Evolutionary conservation across 2,888 invertebrate genomes (phyloP), one percentile per base, ranked within the genome.

Genomic region (Dynastes hyllus): DNA sequence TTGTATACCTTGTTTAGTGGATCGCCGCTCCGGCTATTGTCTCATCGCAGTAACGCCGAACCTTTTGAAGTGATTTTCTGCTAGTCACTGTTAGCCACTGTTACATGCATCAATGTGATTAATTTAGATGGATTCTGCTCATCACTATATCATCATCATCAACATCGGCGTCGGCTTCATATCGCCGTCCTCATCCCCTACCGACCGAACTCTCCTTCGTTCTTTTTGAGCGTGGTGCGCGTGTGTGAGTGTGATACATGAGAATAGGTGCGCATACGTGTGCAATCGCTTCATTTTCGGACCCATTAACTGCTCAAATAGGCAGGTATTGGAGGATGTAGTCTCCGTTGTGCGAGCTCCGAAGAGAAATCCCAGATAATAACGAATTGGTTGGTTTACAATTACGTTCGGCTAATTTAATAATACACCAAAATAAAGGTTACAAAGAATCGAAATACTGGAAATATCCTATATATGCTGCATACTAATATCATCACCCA

Each of bases 81-180:
- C 83, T 80, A 83, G 83, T 84, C 83, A 84, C 76, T 80, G 78
- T 76, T 51, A 80, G 82, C 81, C 82, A 83, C 82, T 82, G 83
- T 85, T 85, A 86, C 84, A 84, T 86, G 85, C 86, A 84, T 85
- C 86, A 86, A 86, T 85, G 84, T 86, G 85, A 86, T 87, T 87
- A 86, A 86, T 87, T 87, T 85, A 84, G 76, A 61, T 65, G 58
- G 53, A 78, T 80, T 78, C 69, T 80, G 76, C 78, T 65, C 76
- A 78, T 79, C 79, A 79, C 66, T 69, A 29, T 69, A 69, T 69
- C 51, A 69, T 69, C 73, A 40, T 58, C 73, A 73, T 73, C 58
- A 58, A 58, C 53, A 51, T 70, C 73, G 58, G 73, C 58, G 58
- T 58, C 11, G 16, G 22, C 16, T 67, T 45, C 45, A 11, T 37